These are phyloP conservation scores for Zeus faber DNA, from an alignment of 2,113 vertebrate genomes.

Conservation along the genomic window DNA sequence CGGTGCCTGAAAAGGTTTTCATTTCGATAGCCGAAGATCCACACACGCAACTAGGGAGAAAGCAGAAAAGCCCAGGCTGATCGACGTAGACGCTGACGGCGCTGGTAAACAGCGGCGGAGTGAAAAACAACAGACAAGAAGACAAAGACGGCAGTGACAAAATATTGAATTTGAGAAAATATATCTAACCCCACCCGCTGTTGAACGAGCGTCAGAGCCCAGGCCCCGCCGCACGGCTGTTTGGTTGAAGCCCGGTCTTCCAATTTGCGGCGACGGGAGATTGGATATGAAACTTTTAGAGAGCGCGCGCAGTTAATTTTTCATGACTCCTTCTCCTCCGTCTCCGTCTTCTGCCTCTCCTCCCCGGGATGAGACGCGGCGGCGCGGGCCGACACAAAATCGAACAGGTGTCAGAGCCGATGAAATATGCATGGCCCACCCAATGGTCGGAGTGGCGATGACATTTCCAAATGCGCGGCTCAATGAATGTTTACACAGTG, in stretches of 20 bases:
- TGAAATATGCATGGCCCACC: slow-evolving; percentile 76
- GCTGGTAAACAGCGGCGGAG: no score
- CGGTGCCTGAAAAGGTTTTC: no score
- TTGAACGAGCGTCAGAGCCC: no score
- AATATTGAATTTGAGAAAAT: no score
- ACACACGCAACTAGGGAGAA: no score
- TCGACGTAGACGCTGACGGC: no score
- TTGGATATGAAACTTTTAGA: slow-evolving; percentile 71
- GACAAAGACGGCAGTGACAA: no score
- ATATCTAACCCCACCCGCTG: no score
- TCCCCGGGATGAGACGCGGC: slow-evolving; percentile 31
- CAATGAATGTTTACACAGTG: slow-evolving; percentile 74
- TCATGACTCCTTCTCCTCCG: slow-evolving; percentile 40
- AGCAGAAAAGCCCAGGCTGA: no score
- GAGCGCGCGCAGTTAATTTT: slow-evolving; percentile 61
- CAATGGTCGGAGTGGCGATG: slow-evolving; percentile 56
- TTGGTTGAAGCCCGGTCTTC: slow-evolving; percentile 8
- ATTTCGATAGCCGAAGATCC: no score
- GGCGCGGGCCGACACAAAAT: slow-evolving; percentile 59
- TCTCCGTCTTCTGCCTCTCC: slow-evolving; percentile 13
- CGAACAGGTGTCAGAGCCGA: slow-evolving; percentile 68
- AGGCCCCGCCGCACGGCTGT: no score
- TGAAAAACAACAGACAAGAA: no score
- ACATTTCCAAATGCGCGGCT: slow-evolving; percentile 74
- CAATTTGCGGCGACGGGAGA: slow-evolving; percentile 43